These are phyloP conservation scores for Sesia apiformis DNA, from an alignment of 2,888 invertebrate species.

Conservation along the genomic window DNA sequence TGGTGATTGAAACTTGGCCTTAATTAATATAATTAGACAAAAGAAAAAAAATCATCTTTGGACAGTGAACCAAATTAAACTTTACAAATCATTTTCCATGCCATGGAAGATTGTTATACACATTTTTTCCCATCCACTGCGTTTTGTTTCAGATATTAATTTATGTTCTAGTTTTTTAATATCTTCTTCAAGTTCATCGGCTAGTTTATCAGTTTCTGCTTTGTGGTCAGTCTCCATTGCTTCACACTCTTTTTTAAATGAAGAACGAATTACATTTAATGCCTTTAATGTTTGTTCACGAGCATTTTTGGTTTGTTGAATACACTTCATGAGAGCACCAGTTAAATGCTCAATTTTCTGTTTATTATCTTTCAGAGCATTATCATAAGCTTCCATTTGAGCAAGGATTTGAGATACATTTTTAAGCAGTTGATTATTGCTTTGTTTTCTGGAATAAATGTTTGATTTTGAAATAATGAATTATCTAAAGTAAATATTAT, in stretches of 20 bases:
- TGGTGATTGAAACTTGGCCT: too few relatives aligned
- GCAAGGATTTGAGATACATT: slow-evolving; percentile 35
- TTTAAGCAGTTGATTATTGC: slow-evolving; percentile 33
- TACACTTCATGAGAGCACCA: slow-evolving; percentile 42
- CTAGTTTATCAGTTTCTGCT: slow-evolving; percentile 36
- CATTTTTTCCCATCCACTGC: slow-evolving; percentile 47
- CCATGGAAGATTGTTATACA: slow-evolving; percentile 46
- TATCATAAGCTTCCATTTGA: slow-evolving; percentile 44
- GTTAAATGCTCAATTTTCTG: slow-evolving; percentile 51
- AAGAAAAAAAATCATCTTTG: too few relatives aligned
- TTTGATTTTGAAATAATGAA: not conserved
- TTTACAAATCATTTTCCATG: slow-evolving; percentile 52
- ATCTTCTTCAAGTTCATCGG: slow-evolving; percentile 33
- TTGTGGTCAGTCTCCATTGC: slow-evolving; percentile 42
- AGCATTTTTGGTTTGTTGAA: slow-evolving; percentile 44
- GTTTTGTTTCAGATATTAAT: slow-evolving; percentile 35
- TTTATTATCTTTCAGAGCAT: slow-evolving; percentile 50
- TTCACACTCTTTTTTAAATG: slow-evolving; percentile 50
- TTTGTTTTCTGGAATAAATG: slow-evolving; percentile 37
- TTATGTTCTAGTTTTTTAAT: too few relatives aligned
- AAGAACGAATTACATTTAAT: slow-evolving; percentile 37
- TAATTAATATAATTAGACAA: too few relatives aligned
- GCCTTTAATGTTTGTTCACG: slow-evolving; percentile 45
- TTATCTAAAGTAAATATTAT: too few relatives aligned
- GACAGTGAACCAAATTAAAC: too few relatives aligned